Evolutionary conservation across 2,888 invertebrate species (phyloP).

Genomic region (Leucophenga maculata): DNA sequence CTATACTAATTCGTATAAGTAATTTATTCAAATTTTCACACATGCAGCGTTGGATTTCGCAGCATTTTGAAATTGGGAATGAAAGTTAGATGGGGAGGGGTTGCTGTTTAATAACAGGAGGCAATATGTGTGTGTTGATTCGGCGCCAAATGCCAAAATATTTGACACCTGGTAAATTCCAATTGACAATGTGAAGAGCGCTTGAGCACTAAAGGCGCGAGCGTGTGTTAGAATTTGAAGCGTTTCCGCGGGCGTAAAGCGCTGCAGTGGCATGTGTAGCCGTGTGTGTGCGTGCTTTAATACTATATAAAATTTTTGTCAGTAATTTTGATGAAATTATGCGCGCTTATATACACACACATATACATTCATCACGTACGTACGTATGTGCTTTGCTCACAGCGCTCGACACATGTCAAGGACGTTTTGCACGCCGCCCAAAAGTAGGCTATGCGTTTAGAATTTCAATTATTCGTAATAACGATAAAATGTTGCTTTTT

Average conservation of each 20-base stretch:
- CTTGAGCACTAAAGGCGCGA: slow-evolving; percentile 54
- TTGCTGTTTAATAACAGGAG: slow-evolving; percentile 18
- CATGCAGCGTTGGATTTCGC: slow-evolving; percentile 9
- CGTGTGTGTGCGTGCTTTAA: slow-evolving; percentile 31
- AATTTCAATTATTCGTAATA: background rate
- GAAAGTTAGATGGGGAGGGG: slow-evolving; percentile 25
- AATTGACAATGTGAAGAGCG: slow-evolving; percentile 56
- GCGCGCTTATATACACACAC: background rate
- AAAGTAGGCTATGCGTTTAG: slow-evolving; percentile 2
- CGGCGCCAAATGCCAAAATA: slow-evolving; percentile 54
- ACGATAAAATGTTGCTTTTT: no score
- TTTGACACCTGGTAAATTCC: slow-evolving; percentile 65
- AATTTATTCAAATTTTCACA: slow-evolving; percentile 38
- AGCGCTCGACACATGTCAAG: background rate
- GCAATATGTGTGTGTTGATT: slow-evolving; percentile 25
- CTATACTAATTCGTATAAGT: slow-evolving; percentile 41
- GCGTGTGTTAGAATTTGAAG: slow-evolving; percentile 46
- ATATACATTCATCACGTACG: background rate
- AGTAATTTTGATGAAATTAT: slow-evolving; percentile 58
- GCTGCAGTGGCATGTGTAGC: slow-evolving; percentile 13
- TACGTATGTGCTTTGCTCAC: no score
- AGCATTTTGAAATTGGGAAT: background rate
- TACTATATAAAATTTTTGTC: slow-evolving; percentile 53
- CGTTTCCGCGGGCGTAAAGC: slow-evolving; percentile 22
- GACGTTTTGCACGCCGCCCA: background rate